Evolutionary conservation across 2,888 invertebrate genomes (phyloP).

Genomic region (Sphaerophoria rueppellii): DNA sequence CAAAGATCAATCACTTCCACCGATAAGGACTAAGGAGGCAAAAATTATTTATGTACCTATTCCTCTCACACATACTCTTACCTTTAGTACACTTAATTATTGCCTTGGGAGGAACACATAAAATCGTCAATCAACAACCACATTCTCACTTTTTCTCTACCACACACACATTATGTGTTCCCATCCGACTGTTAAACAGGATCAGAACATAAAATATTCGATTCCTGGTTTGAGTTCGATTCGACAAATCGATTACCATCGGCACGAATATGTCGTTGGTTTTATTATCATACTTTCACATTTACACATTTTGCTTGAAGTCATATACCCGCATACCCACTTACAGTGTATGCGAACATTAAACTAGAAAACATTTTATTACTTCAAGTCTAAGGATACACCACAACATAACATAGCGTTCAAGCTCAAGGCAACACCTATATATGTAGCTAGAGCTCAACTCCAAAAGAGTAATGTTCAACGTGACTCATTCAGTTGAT

Average conservation of each 20-base stretch:
- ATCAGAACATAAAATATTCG: constrained; percentile 4
- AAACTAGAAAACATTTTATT: constrained; percentile 21
- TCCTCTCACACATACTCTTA: constrained; percentile 19
- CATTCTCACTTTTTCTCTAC: not conserved
- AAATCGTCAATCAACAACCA: constrained; percentile 31
- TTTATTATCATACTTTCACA: constrained; percentile 38
- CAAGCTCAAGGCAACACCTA: constrained; percentile 27
- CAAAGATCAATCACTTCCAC: constrained; percentile 15
- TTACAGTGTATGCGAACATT: not conserved
- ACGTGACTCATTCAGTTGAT: constrained; percentile 53
- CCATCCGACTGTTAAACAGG: not conserved
- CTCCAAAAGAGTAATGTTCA: constrained; percentile 26
- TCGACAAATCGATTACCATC: constrained; percentile 49
- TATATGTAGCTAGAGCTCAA: not conserved
- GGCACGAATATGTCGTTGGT: constrained; percentile 11
- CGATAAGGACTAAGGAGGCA: constrained; percentile 5
- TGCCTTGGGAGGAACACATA: not conserved
- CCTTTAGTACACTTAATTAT: constrained; percentile 6
- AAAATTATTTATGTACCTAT: constrained; percentile 44
- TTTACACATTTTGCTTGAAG: constrained; percentile 15
- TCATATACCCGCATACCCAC: no score
- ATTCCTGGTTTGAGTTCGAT: constrained; percentile 32
- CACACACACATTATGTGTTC: constrained; percentile 33
- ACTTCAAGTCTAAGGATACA: constrained; percentile 17
- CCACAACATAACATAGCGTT: not conserved